Conservation (phyloP, 2,888 invertebrate species). For the Tetramorium bicarinatum region DNA sequence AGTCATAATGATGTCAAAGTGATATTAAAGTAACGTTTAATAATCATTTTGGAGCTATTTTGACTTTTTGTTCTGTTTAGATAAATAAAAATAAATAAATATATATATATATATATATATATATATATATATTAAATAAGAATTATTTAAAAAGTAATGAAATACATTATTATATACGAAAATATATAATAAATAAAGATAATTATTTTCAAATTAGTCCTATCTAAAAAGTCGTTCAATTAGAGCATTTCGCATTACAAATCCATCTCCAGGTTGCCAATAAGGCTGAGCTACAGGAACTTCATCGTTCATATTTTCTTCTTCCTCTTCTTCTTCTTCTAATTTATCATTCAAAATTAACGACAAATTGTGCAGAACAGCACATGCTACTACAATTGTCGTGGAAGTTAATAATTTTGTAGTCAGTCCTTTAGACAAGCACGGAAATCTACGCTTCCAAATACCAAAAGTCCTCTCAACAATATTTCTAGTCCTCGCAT, state of each 20-base stretch:
- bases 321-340: not conserved
- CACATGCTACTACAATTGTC: constrained; percentile 1
- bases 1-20: not conserved
- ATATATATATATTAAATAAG: no score
- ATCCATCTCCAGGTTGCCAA: not conserved
- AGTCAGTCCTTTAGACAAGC: no score
- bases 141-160: no score
- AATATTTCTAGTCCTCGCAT: no score
- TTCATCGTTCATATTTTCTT: not conserved
- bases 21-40: not conserved
- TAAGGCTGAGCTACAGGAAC: not conserved
- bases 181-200: no score
- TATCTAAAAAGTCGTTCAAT: not conserved
- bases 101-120: no score
- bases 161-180: no score
- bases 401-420: not conserved
- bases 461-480: no score
- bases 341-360: not conserved
- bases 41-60: not conserved
- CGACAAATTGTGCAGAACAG: not conserved
- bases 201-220: no score
- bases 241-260: not conserved
- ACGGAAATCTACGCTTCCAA: no score
- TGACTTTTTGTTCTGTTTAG: not conserved
- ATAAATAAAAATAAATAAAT: not conserved